These are phyloP conservation scores for Pristionchus exspectatus DNA, from an alignment of 2,888 invertebrate genomes.

Conservation along the genomic window DNA sequence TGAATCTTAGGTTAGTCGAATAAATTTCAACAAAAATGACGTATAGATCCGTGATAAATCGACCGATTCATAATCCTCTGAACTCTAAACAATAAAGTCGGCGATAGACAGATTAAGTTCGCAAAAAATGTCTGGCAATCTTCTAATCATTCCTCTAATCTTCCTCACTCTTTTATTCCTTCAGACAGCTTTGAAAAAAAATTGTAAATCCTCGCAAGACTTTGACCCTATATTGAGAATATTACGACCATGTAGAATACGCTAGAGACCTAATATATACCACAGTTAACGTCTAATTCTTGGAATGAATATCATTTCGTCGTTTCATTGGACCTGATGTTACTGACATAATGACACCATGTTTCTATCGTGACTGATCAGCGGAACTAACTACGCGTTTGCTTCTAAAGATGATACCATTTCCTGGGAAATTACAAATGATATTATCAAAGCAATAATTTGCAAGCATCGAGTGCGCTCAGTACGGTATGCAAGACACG, in stretches of 20 bases:
- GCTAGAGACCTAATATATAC: too few relatives aligned
- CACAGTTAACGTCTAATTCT: too few relatives aligned
- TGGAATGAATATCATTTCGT: too few relatives aligned
- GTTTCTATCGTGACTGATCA: neutral
- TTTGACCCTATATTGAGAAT: neutral
- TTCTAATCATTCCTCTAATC: neutral
- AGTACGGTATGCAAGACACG: neutral
- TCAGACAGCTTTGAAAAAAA: neutral
- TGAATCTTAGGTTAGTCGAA: neutral
- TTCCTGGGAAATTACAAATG: too few relatives aligned
- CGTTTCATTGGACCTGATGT: neutral
- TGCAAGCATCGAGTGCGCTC: neutral
- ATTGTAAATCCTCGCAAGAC: neutral
- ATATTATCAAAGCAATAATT: too few relatives aligned
- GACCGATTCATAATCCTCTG: neutral
- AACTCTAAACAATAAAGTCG: neutral
- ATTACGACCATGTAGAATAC: neutral
- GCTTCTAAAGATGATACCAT: neutral
- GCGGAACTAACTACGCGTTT: neutral
- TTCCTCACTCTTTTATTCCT: too few relatives aligned
- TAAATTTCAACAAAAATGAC: neutral
- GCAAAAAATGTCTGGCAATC: neutral
- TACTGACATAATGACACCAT: neutral
- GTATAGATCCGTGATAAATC: neutral
- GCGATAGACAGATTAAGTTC: neutral